phyloP scores from a whole-genome alignment of 1,140 invertebrate genomes.

The Heliconius melpomene region DNA sequence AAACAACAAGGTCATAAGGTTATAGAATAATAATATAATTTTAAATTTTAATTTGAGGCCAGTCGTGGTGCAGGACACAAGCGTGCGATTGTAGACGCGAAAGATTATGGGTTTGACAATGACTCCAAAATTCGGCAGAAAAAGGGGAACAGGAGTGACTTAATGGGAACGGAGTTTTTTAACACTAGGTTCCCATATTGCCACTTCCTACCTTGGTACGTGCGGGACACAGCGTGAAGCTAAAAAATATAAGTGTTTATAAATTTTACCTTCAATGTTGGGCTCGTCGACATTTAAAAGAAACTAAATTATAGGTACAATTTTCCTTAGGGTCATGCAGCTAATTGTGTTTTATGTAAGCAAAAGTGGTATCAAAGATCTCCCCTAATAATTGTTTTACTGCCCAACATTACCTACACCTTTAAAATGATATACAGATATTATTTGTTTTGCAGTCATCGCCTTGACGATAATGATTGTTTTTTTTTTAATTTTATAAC shows the following conservation, averaged over 20 bases:
- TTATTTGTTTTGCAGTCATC: not conserved
- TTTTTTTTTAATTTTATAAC: not conserved
- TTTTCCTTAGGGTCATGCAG: not conserved
- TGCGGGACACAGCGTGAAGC: too few species aligned
- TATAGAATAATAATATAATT: not conserved
- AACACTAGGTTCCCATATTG: too few species aligned
- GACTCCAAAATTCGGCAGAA: too few species aligned
- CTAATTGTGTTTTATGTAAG: slow-evolving; percentile 1
- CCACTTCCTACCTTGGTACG: too few species aligned
- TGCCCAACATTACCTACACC: not conserved
- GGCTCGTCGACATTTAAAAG: not conserved
- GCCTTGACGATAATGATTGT: not conserved
- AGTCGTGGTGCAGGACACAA: too few species aligned
- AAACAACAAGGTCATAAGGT: slow-evolving; percentile 30
- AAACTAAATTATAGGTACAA: not conserved
- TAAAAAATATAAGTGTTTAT: not conserved
- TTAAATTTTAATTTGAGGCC: not conserved
- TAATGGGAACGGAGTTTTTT: too few species aligned
- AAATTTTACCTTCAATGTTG: not conserved
- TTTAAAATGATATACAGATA: not conserved
- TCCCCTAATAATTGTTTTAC: not conserved
- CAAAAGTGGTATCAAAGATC: not conserved
- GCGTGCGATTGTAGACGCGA: too few species aligned
- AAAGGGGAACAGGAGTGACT: too few species aligned
- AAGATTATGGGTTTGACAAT: too few species aligned